Percentiles rank a stretch among this genome's conserved stretches.
Evolutionary conservation across 2,113 vertebrate species (phyloP).

Genomic region (Apistogramma diplotaenia): DNA sequence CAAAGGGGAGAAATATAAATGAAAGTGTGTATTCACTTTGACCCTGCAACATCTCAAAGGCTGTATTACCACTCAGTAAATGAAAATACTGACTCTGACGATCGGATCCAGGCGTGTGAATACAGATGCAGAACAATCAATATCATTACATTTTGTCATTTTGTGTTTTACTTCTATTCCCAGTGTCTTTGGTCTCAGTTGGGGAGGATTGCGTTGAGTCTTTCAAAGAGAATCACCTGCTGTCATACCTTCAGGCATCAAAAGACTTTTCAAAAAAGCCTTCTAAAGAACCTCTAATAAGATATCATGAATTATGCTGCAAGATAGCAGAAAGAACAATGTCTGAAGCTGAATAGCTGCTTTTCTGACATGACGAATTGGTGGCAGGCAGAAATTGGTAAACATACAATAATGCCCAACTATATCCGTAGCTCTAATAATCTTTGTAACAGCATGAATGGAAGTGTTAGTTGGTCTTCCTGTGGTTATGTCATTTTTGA

Average conservation of each 20-base stretch:
- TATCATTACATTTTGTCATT: not conserved
- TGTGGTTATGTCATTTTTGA: not conserved
- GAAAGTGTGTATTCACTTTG: not conserved
- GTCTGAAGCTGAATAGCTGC: not conserved
- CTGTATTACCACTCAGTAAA: not conserved
- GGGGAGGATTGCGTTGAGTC: not conserved
- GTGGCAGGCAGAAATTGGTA: not conserved
- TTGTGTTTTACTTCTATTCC: not conserved
- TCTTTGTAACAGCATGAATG: not conserved
- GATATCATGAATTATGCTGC: slow-evolving; percentile 3
- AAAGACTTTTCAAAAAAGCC: not conserved
- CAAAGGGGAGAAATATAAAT: not conserved
- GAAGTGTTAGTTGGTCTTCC: not conserved
- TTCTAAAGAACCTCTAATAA: not conserved
- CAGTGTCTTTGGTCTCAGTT: not conserved
- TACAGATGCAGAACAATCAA: not conserved
- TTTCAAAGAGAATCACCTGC: slow-evolving; percentile 27
- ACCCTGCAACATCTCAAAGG: not conserved
- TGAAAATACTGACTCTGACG: not conserved
- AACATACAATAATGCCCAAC: not conserved
- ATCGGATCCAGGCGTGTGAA: not conserved
- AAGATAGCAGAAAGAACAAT: not conserved
- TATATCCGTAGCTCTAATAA: not conserved
- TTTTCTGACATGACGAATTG: not conserved
- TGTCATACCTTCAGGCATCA: slow-evolving; percentile 1